phyloP scores from a whole-genome alignment of 2,888 invertebrate genomes.

The Unio pictorum region DNA sequence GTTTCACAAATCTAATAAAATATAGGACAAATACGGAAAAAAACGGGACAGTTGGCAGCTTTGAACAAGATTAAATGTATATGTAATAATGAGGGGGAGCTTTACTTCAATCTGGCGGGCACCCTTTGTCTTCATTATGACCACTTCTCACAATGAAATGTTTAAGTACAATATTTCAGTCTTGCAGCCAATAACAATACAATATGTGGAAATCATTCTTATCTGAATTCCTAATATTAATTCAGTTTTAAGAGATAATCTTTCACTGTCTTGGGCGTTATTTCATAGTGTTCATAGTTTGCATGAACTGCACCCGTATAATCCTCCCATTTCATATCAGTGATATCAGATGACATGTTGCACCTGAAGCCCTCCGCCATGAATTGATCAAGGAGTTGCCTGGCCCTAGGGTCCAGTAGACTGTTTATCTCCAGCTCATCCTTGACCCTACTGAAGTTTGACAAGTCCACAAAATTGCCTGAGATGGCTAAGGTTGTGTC shows the following conservation, averaged over 20 bases:
- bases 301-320: constrained; percentile 36
- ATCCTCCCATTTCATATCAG: constrained; percentile 37
- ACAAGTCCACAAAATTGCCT: constrained; percentile 64
- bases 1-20: too few relatives aligned
- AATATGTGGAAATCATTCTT: too few relatives aligned
- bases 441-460: constrained; percentile 54
- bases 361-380: constrained; percentile 27
- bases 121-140: too few relatives aligned
- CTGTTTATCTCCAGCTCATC: constrained; percentile 54
- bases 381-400: constrained; percentile 47
- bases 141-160: too few relatives aligned
- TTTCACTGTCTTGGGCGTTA: constrained; percentile 19
- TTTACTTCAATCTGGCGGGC: too few relatives aligned
- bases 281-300: constrained; percentile 24
- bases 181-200: too few relatives aligned
- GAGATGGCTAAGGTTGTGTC: constrained; percentile 64
- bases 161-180: too few relatives aligned
- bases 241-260: neutral
- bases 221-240: too few relatives aligned
- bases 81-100: too few relatives aligned
- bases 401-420: constrained; percentile 53
- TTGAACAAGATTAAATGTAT: too few relatives aligned
- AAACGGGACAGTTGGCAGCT: too few relatives aligned
- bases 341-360: constrained; percentile 28
- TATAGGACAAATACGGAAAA: too few relatives aligned